Evolutionary conservation across 2,113 vertebrate species (phyloP), one percentile per base, ranked within the genome.

Genomic region (Pandion haliaetus): DNA sequence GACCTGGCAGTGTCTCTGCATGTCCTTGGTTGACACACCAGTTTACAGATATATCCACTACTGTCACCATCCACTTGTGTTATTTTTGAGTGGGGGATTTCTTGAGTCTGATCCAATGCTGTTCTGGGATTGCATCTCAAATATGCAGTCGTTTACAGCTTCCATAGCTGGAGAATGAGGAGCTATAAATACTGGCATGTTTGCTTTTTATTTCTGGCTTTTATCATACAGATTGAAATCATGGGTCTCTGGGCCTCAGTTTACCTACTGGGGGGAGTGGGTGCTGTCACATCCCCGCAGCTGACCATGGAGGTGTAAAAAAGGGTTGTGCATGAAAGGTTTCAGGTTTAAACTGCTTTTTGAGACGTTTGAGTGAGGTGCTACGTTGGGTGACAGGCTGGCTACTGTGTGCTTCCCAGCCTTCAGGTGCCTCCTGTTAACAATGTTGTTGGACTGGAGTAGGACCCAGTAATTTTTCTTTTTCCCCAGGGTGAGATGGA

Each of bases 11-110:
- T 95, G 94, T 92, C 96, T 96, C 88, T 91, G 78, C 86, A 42
- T 96, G 96, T 95, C 94, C 95, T 95, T 89, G 94, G 61, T 94
- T 97, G 95, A 95, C 96, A 95, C 92, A 95, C 77, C 81, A 96
- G 80, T 73, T 84, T 73, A 40, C 95, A 91, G 96, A 96, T 97
- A 96, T 93, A 97, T 95, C 91, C 86, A 86, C 94, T 92, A 86
- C 97, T 95, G 96, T 95, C 96, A 93, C 94, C 91, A 95, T 95
- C 94, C 83, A 92, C 94, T 97, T 97, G 93, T 84, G 96, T 96
- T 95, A 95, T 93, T 97, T 95, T 77, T 45, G 91, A 95, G 94
- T 95, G 94, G 92, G 95, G 96, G 95, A 95, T 96, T 97, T 97
- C 96, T 97, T 97, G 97, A 97, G 92, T 49, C 24, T 1, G 69